phyloP scores from a whole-genome alignment of 2,888 invertebrate species.

The Tinea trinotella region DNA sequence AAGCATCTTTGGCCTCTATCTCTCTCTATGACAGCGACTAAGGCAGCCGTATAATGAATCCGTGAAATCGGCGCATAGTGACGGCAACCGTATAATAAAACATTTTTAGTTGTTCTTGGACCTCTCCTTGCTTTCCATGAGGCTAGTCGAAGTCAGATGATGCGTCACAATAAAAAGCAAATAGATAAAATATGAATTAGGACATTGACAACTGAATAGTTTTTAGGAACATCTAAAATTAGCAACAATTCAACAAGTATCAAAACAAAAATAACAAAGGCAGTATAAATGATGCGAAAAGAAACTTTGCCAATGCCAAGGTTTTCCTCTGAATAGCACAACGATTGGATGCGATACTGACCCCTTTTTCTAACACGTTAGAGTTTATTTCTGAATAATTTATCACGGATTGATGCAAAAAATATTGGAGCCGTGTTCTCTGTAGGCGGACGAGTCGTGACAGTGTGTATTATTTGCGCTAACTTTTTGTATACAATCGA shows the following conservation, averaged over 20 bases:
- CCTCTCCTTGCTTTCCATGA: too few relatives aligned
- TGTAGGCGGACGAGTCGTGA: slow-evolving; percentile 14
- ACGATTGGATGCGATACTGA: neutral
- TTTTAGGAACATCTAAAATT: too few relatives aligned
- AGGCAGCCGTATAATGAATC: too few relatives aligned
- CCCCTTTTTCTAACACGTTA: neutral
- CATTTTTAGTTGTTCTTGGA: too few relatives aligned
- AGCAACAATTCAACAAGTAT: neutral
- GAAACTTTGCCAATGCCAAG: slow-evolving; percentile 4
- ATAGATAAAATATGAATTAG: too few relatives aligned
- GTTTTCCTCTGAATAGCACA: neutral
- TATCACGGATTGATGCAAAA: neutral
- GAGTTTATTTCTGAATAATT: neutral
- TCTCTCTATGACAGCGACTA: too few relatives aligned
- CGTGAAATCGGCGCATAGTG: too few relatives aligned
- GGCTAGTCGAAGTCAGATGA: too few relatives aligned
- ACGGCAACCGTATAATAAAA: too few relatives aligned
- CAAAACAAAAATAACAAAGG: neutral
- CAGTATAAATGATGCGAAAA: neutral
- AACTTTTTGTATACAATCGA: neutral
- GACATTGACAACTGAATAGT: too few relatives aligned
- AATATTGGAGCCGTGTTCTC: slow-evolving; percentile 1
- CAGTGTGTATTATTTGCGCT: neutral
- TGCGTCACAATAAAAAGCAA: too few relatives aligned
- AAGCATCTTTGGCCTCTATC: too few relatives aligned